Evolutionary conservation across 2,888 invertebrate species (phyloP).

Genomic region (Sphaerophoria rueppellii): DNA sequence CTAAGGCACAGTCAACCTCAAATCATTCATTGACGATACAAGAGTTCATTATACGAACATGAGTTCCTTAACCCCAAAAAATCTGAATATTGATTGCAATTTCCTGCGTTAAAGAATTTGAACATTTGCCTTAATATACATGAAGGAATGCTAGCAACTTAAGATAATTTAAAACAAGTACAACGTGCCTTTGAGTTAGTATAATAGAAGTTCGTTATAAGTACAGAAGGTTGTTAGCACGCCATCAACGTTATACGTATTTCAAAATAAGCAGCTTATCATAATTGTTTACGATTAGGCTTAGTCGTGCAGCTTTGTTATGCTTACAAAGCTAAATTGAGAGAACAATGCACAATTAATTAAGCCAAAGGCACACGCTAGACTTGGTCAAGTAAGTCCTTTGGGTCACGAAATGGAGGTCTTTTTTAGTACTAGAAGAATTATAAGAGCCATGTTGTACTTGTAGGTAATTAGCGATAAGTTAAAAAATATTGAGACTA

Average conservation of each 20-base stretch:
- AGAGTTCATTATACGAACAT: too few species aligned
- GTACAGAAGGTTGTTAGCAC: slow-evolving; percentile 15
- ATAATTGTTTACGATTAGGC: slow-evolving; percentile 40
- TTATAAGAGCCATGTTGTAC: too few species aligned
- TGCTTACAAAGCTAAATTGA: slow-evolving; percentile 26
- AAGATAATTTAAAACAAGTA: slow-evolving; percentile 23
- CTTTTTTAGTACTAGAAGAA: too few species aligned
- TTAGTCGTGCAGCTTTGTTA: slow-evolving; percentile 31
- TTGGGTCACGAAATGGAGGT: slow-evolving; percentile 14
- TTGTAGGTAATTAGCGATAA: too few species aligned
- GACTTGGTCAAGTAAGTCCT: neutral
- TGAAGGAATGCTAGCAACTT: slow-evolving; percentile 29
- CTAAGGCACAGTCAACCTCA: too few species aligned
- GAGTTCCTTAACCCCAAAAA: neutral
- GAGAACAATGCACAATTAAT: slow-evolving; percentile 42
- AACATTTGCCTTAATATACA: neutral
- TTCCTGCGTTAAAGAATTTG: slow-evolving; percentile 16
- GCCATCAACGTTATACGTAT: slow-evolving; percentile 24
- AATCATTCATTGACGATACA: too few species aligned
- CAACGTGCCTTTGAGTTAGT: neutral
- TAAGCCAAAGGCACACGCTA: slow-evolving; percentile 12
- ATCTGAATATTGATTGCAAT: slow-evolving; percentile 6
- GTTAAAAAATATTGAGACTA: too few species aligned
- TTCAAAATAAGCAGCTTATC: slow-evolving; percentile 34
- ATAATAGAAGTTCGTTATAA: neutral